Base-by-base conservation (phyloP, 2,797 vertebrate genomes). In the Molothrus ater region DNA sequence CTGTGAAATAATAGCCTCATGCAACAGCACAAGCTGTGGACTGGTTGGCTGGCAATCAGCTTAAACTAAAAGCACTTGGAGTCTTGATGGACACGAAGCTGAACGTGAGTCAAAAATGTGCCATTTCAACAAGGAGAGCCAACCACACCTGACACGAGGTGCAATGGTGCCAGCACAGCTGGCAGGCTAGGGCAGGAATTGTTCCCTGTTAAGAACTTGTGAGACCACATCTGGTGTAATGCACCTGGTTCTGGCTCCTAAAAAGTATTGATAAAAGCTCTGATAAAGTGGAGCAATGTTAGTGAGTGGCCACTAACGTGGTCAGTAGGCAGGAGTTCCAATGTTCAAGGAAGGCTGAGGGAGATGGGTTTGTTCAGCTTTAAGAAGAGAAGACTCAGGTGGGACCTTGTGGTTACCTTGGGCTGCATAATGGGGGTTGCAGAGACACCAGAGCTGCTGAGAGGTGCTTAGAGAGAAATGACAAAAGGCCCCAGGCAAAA, bases 281-380 rank as follows among this genome's bases (percentile, higher is more conserved):
- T 59, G 43, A 28, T 78, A 48, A 84, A 65, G 42, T 61, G 59
- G 54, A 78, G 16, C 12, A 11, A 13, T 2, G 1, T 34, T 36
- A 61, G 38, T 32, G 26, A 51, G 17, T 1, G 4, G 19, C 13
- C 25, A 36, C 8, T 51, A 25, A 25, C 0, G 0, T 16, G 28
- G 36, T n/a, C 42, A 34, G 7, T 20, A 31, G 53, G 11, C 26
- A 47, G 40, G 28, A 78, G 19, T 80, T 63, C 1, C 51, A 45
- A 1, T 3, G 6, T 7, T 59, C 15, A 11, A 10, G n/a, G n/a
- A 34, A 65, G 21, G 51, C 73, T 59, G n/a, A 51, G 29, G 43
- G 57, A 78, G 25, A 34, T 40, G 38, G 17, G 15, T 53, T 53
- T 71, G 20, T 24, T 59, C 42, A 40, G 31, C 10, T 70, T 72